Evolutionary conservation across 2,888 invertebrate species (phyloP), one percentile per base, ranked within the genome.

Genomic region (Drosophila yooni): DNA sequence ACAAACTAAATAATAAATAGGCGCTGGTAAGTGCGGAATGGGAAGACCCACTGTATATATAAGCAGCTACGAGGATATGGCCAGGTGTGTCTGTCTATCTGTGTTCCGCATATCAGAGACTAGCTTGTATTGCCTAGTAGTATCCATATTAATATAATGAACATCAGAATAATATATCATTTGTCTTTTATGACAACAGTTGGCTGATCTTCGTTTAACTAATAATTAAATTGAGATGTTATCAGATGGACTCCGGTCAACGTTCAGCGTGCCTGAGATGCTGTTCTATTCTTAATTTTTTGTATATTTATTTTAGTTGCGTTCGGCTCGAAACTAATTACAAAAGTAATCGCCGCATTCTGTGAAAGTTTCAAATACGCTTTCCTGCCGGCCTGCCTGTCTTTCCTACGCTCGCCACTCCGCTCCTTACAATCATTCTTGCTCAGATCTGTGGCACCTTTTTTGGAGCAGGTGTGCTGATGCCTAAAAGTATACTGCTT

Each of bases 251-350:
- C 21, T 46, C 7, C 15, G 46, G 21, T 15, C 21, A 46, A 25
- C 7, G 21, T 46, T 25, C 13, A 4, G 21, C 4, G 7, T 25
- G 46, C 46, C 25, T 15, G 21, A 25, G 50, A 50, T 50, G n/a
- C 8, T 40, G 21, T n/a, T 33, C 5, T 31, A 15, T n/a, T 13
- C 7, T n/a, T 11, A 7, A 4, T 18, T 54, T 21, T 13, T 31
- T 54, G 25, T 38, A 21, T 25, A 54, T 21, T 60, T 60, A 31
- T 21, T 60, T 36, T 29, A 29, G 61, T 15, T 43, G 50, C 43
- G 65, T 62, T 61, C 66, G 25, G 66, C 53, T 71, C 36, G 38
- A 76, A 81, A 79, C 82, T 82, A 82, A 82, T 82, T 84, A 84
- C 61, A 71, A 79, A 84, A 82, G 84, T 79, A 79, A 81, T 74